Evolutionary conservation across 2,113 vertebrate genomes (phyloP), one percentile per base, ranked within the genome.

Genomic region (Carlito syrichta): DNA sequence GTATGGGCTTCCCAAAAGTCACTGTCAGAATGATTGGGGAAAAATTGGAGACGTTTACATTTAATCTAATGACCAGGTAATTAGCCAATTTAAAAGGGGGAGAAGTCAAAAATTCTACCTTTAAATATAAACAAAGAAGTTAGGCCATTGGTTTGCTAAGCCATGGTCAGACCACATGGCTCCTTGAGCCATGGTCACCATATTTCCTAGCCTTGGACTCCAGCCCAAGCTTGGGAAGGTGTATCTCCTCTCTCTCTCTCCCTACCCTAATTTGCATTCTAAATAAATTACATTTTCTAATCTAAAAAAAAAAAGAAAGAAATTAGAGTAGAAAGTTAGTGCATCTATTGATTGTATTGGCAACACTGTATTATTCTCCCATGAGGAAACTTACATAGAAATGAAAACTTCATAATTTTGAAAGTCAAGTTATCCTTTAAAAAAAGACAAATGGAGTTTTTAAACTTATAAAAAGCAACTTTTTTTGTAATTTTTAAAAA

Each of bases 61-160:
- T 73, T 84, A 50, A n/a, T 73, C 25, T 62, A 71, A 17, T 76
- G 45, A 50, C 2, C 78, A 56, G 81, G n/a, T 40, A 14, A 8
- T 58, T 30, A 79, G 35, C 69, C 43, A 4, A 40, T 60, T 84
- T 78, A 50, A 35, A 88, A 58, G 1, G 17, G 8, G 56, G 4
- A 56, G 22, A 48, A 1, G 27, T 62, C 25, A 86, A 89, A 85
- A 86, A 40, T 22, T 63, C 35, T 81, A 69, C 45, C 43, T 90
- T 86, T 43, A 91, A 85, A 78, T 71, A 60, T 45, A 90, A 83
- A 62, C n/a, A 63, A 96, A 48, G 60, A 73, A n/a, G n/a, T n/a
- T n/a, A n/a, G n/a, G n/a, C n/a, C n/a, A n/a, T n/a, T n/a, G n/a
- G n/a, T n/a, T n/a, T n/a, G n/a, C n/a, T n/a, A n/a, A n/a, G n/a